Percentiles rank a stretch among this genome's conserved stretches.
Conservation (phyloP, 2,797 vertebrate species). For the Catharus ustulatus region DNA sequence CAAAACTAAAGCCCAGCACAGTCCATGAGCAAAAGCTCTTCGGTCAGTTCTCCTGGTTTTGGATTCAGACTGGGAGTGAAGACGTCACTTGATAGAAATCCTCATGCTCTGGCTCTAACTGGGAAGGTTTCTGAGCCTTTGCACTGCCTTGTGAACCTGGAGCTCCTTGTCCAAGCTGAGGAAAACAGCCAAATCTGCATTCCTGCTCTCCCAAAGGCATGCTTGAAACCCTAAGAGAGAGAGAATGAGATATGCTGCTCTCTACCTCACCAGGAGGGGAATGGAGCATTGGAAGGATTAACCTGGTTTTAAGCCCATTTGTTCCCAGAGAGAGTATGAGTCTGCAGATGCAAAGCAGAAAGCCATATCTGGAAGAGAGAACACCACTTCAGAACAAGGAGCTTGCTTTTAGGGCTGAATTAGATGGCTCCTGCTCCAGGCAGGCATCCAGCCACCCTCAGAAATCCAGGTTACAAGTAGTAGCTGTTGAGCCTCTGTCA, state of each 20-base stretch:
- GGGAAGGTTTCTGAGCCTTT: neutral
- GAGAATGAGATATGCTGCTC: neutral
- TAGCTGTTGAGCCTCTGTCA: neutral
- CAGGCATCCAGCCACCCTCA: neutral
- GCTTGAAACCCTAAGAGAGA: neutral
- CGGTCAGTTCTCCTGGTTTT: neutral
- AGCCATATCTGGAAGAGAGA: neutral
- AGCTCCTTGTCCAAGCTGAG: neutral
- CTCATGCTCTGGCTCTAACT: neutral
- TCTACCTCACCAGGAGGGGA: neutral
- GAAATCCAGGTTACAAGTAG: neutral
- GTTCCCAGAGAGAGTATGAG: neutral
- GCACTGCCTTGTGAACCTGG: neutral
- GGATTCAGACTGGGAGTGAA: accelerated
- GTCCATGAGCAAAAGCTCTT: neutral
- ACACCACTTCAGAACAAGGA: neutral
- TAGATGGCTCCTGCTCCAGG: neutral
- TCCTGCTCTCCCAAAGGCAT: neutral
- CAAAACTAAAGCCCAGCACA: neutral
- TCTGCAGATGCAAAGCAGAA: neutral
- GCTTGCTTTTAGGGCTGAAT: neutral
- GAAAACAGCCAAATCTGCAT: neutral
- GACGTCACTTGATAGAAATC: neutral
- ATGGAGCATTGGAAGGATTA: neutral
- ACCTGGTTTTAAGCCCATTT: neutral